phyloP scores from a whole-genome alignment of 2,888 invertebrate species.

The Leuctra nigra region DNA sequence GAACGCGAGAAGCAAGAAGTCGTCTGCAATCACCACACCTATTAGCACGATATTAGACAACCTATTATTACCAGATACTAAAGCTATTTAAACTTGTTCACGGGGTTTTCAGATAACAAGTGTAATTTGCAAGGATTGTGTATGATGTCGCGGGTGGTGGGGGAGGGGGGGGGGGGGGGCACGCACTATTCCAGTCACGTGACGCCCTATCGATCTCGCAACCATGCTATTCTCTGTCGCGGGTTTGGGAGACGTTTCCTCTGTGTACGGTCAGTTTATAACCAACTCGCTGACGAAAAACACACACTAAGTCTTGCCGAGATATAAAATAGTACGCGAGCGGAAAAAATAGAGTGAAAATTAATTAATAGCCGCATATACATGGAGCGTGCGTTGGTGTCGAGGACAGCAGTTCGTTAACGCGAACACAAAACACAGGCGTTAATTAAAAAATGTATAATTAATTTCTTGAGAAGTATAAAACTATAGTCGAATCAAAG shows the following conservation, averaged over 20 bases:
- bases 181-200: slow-evolving; percentile 4
- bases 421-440: neutral
- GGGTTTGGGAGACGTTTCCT: no score
- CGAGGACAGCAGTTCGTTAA: neutral
- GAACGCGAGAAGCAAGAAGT: no score
- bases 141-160: no score
- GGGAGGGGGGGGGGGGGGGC: neutral
- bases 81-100: slow-evolving; percentile 2
- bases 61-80: neutral
- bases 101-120: neutral
- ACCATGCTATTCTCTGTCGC: slow-evolving; percentile 3
- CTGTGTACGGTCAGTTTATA: no score
- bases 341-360: neutral
- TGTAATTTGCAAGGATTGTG: slow-evolving; percentile 1
- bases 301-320: no score
- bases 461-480: neutral
- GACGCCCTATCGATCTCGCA: neutral
- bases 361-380: slow-evolving; percentile 10
- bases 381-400: neutral
- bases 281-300: no score
- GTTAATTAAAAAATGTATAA: slow-evolving; percentile 1
- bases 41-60: no score
- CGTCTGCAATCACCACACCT: no score
- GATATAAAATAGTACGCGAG: neutral
- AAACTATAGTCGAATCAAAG: neutral